These are phyloP conservation scores for Zaprionus nigranus DNA, from an alignment of 1,140 invertebrate species.

Conservation along the genomic window DNA sequence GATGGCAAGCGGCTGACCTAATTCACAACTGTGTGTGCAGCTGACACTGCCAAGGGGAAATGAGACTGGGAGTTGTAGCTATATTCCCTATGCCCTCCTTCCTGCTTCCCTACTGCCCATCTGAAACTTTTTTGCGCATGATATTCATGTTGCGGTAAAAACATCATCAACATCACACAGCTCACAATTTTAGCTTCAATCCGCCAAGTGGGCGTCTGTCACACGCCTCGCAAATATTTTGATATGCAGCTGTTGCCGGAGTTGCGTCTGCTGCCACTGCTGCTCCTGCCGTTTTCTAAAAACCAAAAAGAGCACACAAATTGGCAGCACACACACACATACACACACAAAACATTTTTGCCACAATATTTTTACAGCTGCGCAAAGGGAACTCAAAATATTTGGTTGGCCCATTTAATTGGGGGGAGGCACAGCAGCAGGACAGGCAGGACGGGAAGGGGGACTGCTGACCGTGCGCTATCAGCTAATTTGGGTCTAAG, in stretches of 20 bases:
- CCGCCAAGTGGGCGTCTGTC: constrained; percentile 55
- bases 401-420: constrained; percentile 74
- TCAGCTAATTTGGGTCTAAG: constrained; percentile 60
- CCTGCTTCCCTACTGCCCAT: too few species aligned
- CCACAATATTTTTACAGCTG: constrained; percentile 80
- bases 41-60: constrained; percentile 7
- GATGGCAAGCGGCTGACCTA: constrained; percentile 58
- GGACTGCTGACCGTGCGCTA: constrained; percentile 40
- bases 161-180: constrained; percentile 52
- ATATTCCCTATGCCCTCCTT: neutral
- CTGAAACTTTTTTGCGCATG: constrained; percentile 55
- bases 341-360: constrained; percentile 45
- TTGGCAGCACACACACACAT: constrained; percentile 58
- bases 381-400: constrained; percentile 57
- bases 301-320: constrained; percentile 62
- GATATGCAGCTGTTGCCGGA: constrained; percentile 60
- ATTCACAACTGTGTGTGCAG: constrained; percentile 29
- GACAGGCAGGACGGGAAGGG: too few species aligned
- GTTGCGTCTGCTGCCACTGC: constrained; percentile 12
- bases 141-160: constrained; percentile 52
- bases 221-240: constrained; percentile 74
- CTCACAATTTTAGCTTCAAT: constrained; percentile 31
- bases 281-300: constrained; percentile 29
- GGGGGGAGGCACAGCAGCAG: constrained; percentile 22
- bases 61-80: neutral